phyloP scores from a whole-genome alignment of 2,113 vertebrate genomes.

The Crotalus viridis region DNA sequence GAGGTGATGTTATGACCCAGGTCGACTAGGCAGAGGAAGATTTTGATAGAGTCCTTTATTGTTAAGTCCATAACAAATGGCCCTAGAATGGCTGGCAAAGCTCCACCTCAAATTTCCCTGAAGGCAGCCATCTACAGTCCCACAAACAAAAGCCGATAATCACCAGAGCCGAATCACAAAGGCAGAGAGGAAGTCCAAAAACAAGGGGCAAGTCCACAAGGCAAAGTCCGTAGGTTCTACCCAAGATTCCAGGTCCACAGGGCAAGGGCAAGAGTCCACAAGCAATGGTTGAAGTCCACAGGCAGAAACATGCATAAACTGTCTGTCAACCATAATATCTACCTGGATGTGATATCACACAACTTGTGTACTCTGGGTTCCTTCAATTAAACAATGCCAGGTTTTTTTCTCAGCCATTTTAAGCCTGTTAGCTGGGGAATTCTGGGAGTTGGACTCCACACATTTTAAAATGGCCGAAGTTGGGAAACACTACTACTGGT shows the following conservation, averaged over 20 bases:
- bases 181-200: neutral
- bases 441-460: neutral
- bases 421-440: neutral
- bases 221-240: neutral
- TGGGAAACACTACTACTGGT: neutral
- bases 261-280: neutral
- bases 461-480: neutral
- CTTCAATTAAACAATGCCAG: neutral
- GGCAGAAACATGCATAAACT: neutral
- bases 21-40: neutral
- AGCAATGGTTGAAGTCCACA: neutral
- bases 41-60: neutral
- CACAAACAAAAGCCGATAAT: neutral
- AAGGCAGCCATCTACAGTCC: neutral
- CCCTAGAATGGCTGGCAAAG: neutral
- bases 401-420: neutral
- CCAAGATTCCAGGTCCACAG: neutral
- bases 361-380: neutral
- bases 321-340: neutral
- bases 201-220: neutral
- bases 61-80: neutral
- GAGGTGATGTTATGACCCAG: neutral
- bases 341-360: neutral
- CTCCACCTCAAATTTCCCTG: neutral
- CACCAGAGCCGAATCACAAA: neutral